A percentile compares a stretch with the other conserved stretches of the same genome.
These are phyloP conservation scores for Tichodroma muraria DNA, from an alignment of 2,113 vertebrate species.

Conservation along the genomic window DNA sequence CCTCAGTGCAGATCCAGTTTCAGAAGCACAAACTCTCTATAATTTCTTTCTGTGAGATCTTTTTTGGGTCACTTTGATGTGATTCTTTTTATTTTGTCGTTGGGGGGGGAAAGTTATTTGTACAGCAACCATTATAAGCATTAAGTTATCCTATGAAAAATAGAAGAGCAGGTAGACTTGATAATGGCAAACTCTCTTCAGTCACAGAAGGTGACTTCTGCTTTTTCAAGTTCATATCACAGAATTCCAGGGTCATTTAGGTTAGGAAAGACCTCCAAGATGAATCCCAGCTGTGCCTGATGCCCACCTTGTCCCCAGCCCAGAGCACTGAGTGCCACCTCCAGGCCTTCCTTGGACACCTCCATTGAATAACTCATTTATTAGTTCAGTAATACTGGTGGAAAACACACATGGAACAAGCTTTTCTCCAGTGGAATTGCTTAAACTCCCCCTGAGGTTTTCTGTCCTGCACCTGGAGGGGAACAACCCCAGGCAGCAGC, in stretches of 20 bases:
- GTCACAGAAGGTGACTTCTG: not conserved
- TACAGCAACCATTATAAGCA: not conserved
- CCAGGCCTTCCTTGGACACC: not conserved
- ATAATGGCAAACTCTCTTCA: not conserved
- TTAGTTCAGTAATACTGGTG: not conserved
- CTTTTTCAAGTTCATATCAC: not conserved
- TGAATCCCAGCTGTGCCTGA: not conserved
- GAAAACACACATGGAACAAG: not conserved
- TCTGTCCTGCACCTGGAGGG: not conserved
- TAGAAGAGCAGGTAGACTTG: not conserved
- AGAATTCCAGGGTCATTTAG: not conserved
- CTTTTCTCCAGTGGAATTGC: not conserved
- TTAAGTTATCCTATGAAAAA: not conserved
- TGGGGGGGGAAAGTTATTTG: not conserved
- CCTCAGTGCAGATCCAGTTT: not conserved
- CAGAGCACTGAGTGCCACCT: not conserved
- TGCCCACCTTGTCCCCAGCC: not conserved
- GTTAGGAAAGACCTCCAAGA: not conserved
- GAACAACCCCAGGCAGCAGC: not conserved
- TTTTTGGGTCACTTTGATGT: not conserved
- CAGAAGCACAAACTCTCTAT: not conserved
- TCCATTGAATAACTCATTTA: not conserved
- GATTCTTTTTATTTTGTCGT: not conserved
- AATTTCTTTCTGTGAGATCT: not conserved
- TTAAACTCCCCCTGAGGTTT: not conserved